Base-by-base conservation (phyloP, 1,140 invertebrate genomes). In the Phortica variegata region DNA sequence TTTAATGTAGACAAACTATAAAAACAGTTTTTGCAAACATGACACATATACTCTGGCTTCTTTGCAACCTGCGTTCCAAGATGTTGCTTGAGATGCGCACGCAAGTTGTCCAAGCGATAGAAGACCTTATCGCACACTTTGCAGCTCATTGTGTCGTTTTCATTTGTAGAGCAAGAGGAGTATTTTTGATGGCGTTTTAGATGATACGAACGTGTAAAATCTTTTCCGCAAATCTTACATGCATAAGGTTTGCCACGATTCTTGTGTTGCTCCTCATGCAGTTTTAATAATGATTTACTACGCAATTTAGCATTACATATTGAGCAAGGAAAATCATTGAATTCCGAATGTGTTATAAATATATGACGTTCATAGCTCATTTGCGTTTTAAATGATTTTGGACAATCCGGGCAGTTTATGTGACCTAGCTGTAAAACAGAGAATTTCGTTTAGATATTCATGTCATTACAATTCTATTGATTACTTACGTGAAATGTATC, bases 201-300 rank as follows among this genome's bases (percentile, higher is more conserved):
- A 57, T 90, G 87, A 60, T 88, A 89, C 53, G 86, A 87, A 33
- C 87, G 77, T 13, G 85, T 87, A 58, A 91, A 91, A 47, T 85
- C 82, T 62, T 83, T 84, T 21, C 77, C 76, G 60, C 84, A 85
- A 26, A 79, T 75, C 36, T 75, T 61, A 52, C 77, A 78, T 4
- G 72, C 70, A 36, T 61, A 76, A 1, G 71, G 72, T 29, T 76
- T 76, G 18, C 73, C 73, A 9, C 72, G 58, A 10, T 52, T 61
- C 23, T 65, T 61, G 44, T 76, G 73, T 34, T 71, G 65, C 18
- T 74, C 61, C 48, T 70, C 60, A 37, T 76, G 73, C 3, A 75
- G 36, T 48, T 70, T 59, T 6, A 75, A 45, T 29, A 76, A 41
- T 0, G 61, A 59, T 12, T 39, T 55, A 16, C 65, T 74, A 16